A percentile compares a stretch with the other conserved stretches of the same genome.
phyloP scores from a whole-genome alignment of 2,888 invertebrate species.

The Xanthostigma xanthostigma region DNA sequence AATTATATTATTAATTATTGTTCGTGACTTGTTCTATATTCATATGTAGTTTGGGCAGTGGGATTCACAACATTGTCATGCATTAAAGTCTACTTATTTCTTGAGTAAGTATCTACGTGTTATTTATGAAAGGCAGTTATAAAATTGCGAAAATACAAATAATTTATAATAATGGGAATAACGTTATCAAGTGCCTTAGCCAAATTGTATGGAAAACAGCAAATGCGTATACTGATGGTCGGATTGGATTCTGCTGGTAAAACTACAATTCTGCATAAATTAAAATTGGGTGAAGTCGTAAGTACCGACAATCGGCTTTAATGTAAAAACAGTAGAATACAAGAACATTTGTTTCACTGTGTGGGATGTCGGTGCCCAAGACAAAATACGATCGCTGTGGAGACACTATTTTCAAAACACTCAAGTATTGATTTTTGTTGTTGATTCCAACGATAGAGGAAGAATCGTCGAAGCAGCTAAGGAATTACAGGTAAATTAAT shows the following conservation, averaged over 20 bases:
- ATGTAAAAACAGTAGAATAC: slow-evolving; percentile 98
- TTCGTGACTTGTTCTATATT: too few relatives aligned
- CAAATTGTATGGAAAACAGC: slow-evolving; percentile 90
- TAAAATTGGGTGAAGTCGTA: slow-evolving; percentile 94
- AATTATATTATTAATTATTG: too few relatives aligned
- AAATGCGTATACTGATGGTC: slow-evolving; percentile 97
- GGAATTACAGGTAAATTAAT: slow-evolving; percentile 43
- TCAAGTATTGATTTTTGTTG: slow-evolving; percentile 91
- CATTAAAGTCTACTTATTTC: neutral
- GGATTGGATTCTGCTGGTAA: slow-evolving; percentile 97
- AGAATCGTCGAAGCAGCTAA: slow-evolving; percentile 85
- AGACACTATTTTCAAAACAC: slow-evolving; percentile 98
- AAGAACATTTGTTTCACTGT: slow-evolving; percentile 99
- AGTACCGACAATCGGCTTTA: slow-evolving; percentile 99
- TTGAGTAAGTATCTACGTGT: neutral
- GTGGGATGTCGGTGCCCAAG: slow-evolving; percentile 99
- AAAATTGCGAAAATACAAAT: neutral
- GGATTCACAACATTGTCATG: slow-evolving; percentile 4
- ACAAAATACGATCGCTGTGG: slow-evolving; percentile 96
- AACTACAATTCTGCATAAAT: slow-evolving; percentile 93
- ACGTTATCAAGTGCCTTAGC: slow-evolving; percentile 89
- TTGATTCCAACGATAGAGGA: slow-evolving; percentile 94
- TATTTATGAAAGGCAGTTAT: neutral
- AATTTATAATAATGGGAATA: slow-evolving; percentile 63
- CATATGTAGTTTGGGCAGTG: neutral